These are phyloP conservation scores for Sitta europaea DNA, from an alignment of 2,113 vertebrate genomes.

Conservation along the genomic window DNA sequence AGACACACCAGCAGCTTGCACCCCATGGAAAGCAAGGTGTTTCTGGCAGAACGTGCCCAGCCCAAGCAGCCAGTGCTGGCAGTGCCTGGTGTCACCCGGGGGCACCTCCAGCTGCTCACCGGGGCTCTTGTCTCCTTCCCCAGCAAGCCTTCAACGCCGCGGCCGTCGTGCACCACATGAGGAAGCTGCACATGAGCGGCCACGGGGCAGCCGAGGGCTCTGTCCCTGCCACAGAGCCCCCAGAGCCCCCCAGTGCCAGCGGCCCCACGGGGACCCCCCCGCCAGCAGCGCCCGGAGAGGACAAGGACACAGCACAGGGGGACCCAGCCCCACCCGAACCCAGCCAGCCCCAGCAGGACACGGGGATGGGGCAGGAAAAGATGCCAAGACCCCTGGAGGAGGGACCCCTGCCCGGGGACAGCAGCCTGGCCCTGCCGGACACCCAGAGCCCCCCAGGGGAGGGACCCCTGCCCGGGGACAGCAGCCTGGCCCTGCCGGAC, in stretches of 20 bases:
- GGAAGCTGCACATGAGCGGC: constrained; percentile 81
- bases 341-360: not conserved
- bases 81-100: not conserved
- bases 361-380: not conserved
- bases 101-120: not conserved
- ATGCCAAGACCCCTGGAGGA: constrained; percentile 1
- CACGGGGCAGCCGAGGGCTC: constrained; percentile 10
- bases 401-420: not conserved
- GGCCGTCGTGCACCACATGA: constrained; percentile 85
- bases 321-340: not conserved
- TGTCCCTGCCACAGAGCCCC: not conserved
- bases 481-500: constrained; percentile 15
- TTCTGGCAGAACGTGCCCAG: rapidly evolving
- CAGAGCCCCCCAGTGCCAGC: constrained; percentile 34
- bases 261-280: not conserved
- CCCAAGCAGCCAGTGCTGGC: not conserved
- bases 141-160: constrained; percentile 89
- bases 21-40: rapidly evolving
- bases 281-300: not conserved
- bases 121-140: not conserved
- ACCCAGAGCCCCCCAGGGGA: not conserved
- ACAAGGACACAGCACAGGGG: not conserved
- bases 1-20: not conserved
- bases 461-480: not conserved
- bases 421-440: not conserved